Base-by-base conservation (phyloP, 2,888 invertebrate genomes). In the Drosophila gaucha region DNA sequence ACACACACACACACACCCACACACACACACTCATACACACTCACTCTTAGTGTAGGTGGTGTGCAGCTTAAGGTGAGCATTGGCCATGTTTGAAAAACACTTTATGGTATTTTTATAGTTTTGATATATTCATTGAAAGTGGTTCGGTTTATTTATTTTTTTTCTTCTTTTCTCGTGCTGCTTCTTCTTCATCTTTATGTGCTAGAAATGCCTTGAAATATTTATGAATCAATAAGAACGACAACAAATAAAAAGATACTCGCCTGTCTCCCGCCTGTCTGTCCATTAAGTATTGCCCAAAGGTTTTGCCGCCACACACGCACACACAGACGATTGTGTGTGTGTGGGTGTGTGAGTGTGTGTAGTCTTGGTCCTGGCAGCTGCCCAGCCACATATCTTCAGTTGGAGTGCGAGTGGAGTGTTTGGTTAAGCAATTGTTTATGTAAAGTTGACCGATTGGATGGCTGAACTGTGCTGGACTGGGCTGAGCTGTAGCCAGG, bases 111-210 rank as follows among this genome's bases (percentile, higher is more conserved):
- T 82, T 82, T 82, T 82, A 82, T 82, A 82, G 82, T 87, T 86
- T 82, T 82, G 86, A 85, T 82, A 80, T 80, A 82, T 87, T 82
- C 87, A 82, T 82, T 85, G 82, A 87, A 80, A 82, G 85, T 87
- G 78, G 75, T 87, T 71, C 64, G 78, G 50, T 55, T 58, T 36
- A 60, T 60, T 47, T 74, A 47, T 55, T 55, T 36, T 6, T 14
- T n/a, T 24, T 16, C 12, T 33, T 33, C 35, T 18, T 12, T 16
- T 24, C 16, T 12, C 9, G n/a, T n/a, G n/a, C 26, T 6, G 9
- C 16, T 18, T 8, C n/a, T 8, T 6, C 12, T 46, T 6, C 22
- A 20, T 22, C 49, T 67, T 60, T 59, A 62, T 74, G 74, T 78
- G 87, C 58, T 74, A 67, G 72, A 74, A 85, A 78, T 74, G 82